phyloP scores from a whole-genome alignment of 2,113 vertebrate genomes.

The Condylura cristata region DNA sequence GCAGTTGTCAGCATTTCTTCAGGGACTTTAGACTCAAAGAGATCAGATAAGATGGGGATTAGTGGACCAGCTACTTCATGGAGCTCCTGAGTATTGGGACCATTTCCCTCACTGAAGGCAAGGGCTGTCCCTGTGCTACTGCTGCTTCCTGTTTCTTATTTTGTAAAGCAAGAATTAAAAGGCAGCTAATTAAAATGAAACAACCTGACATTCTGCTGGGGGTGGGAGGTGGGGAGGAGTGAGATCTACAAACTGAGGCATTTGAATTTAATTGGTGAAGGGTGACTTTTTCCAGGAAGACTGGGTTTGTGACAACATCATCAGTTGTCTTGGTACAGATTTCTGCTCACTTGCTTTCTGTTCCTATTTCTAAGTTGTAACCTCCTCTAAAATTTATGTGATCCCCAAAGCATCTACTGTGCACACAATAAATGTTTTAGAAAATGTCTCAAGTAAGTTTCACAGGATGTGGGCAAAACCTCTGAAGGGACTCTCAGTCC shows the following conservation, averaged over 20 bases:
- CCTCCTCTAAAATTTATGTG: neutral
- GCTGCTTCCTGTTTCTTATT: neutral
- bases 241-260: neutral
- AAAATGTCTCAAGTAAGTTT: neutral
- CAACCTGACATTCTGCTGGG: neutral
- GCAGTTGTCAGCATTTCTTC: neutral
- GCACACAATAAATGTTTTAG: neutral
- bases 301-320: neutral
- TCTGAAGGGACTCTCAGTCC: neutral
- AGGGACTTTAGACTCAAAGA: neutral
- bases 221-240: too few relatives aligned
- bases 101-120: neutral
- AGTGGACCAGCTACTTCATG: neutral
- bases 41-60: neutral
- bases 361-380: neutral
- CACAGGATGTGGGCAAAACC: neutral
- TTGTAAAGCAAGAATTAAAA: constrained; percentile 2
- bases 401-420: neutral
- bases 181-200: neutral
- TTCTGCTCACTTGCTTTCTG: neutral
- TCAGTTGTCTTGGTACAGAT: neutral
- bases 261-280: neutral
- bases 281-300: neutral
- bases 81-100: neutral
- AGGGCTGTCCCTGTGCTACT: neutral